Conservation (phyloP, 2,888 invertebrate species). For the Torymus tubicola region DNA sequence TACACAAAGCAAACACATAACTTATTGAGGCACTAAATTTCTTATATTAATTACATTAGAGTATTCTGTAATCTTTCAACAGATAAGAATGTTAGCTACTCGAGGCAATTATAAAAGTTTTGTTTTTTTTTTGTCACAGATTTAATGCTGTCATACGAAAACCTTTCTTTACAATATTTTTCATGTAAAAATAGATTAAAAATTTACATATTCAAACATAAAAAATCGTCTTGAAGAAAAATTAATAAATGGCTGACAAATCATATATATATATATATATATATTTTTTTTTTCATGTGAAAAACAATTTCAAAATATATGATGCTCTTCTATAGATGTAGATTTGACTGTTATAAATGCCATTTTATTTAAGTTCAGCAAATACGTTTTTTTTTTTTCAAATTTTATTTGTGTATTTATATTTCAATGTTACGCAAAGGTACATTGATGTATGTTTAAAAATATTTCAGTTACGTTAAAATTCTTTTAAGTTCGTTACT, state of each 20-base stretch:
- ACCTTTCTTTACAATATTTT: background rate
- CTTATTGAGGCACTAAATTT: conserved; percentile 18
- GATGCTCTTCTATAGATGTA: no score
- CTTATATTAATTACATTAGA: background rate
- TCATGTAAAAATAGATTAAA: background rate
- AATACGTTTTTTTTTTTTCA: no score
- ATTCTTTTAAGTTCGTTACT: conserved; percentile 30
- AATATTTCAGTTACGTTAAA: conserved; percentile 10
- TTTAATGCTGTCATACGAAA: no score
- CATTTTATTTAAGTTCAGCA: no score
- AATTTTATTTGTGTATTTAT: background rate
- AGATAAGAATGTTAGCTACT: conserved; percentile 16
- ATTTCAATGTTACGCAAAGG: background rate
- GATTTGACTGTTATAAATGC: no score
- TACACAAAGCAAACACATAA: conserved; percentile 52
- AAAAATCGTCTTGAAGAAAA: no score
- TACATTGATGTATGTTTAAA: background rate
- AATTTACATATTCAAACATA: no score
- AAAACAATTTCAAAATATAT: no score
- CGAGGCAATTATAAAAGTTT: conserved; percentile 30
- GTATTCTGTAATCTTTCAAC: conserved; percentile 4
- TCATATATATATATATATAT: no score
- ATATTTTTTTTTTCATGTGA: no score
- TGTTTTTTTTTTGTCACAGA: background rate
- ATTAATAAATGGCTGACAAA: no score